Conservation (phyloP, 2,888 invertebrate genomes). For the Anaspis maculata region DNA sequence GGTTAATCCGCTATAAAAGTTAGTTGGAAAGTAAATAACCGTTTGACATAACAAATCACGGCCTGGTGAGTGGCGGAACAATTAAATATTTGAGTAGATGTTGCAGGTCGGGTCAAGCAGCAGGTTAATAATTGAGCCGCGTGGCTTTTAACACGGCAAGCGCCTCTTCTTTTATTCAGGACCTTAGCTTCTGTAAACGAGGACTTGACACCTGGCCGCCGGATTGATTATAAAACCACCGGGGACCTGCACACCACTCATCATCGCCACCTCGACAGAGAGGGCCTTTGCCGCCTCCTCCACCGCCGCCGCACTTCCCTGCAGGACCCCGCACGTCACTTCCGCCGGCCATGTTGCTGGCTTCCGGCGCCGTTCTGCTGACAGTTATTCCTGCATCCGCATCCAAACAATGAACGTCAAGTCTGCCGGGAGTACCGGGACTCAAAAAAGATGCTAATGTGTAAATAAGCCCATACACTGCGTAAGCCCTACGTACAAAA, state of each 20-base stretch:
- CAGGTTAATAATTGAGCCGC: conserved; percentile 43
- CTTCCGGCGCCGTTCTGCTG: too few relatives aligned
- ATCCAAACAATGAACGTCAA: too few relatives aligned
- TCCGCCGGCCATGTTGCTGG: conserved; percentile 1
- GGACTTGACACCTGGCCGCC: conserved; percentile 43
- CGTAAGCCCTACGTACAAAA: too few relatives aligned
- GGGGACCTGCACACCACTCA: conserved; percentile 31
- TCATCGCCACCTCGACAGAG: conserved; percentile 10
- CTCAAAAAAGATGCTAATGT: too few relatives aligned
- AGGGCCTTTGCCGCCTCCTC: too few relatives aligned
- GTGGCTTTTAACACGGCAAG: conserved; percentile 44
- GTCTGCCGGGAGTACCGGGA: too few relatives aligned
- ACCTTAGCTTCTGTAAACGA: conserved; percentile 42
- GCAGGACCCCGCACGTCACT: conserved; percentile 6
- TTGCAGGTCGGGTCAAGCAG: conserved; percentile 41
- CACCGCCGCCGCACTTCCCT: conserved; percentile 7
- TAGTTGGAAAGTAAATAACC: conserved; percentile 32
- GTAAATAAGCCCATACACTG: too few relatives aligned
- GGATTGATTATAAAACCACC: conserved; percentile 41
- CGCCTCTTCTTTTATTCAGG: conserved; percentile 43
- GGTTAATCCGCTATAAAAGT: conserved; percentile 16
- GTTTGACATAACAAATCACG: conserved; percentile 38
- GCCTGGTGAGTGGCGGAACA: conserved; percentile 40
- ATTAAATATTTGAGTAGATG: conserved; percentile 44
- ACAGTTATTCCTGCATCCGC: too few relatives aligned